These are phyloP conservation scores for Micrasema minimum DNA, from an alignment of 1,140 invertebrate genomes.

Conservation along the genomic window DNA sequence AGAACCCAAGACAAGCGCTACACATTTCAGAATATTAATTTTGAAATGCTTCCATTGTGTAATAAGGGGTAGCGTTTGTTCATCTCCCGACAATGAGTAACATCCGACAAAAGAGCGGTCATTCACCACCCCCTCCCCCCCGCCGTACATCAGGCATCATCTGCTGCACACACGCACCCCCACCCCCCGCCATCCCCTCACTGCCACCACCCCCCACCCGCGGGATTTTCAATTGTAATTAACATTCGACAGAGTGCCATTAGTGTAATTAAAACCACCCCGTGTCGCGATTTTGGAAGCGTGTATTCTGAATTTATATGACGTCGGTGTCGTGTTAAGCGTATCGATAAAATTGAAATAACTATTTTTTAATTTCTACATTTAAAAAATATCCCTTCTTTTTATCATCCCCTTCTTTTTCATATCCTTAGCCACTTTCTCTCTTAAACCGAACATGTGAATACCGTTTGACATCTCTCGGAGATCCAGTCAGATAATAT, in stretches of 20 bases:
- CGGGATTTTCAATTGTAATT: constrained; percentile 76
- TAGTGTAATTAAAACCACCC: constrained; percentile 78
- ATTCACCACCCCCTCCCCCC: constrained; percentile 34
- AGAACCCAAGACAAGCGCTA: neutral
- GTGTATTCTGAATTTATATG: no score
- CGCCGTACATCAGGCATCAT: constrained; percentile 54
- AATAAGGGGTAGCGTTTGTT: constrained; percentile 20
- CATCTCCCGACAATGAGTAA: constrained; percentile 39
- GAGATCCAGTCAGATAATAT: no score
- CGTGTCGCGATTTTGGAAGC: constrained; percentile 51
- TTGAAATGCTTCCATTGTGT: constrained; percentile 34
- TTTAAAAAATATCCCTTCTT: no score
- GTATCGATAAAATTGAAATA: no score
- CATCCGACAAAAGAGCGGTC: constrained; percentile 33
- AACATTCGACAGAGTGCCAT: constrained; percentile 78
- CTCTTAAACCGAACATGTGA: no score
- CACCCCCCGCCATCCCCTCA: constrained; percentile 54
- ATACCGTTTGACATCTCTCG: no score
- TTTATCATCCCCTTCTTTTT: no score
- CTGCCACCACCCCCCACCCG: constrained; percentile 28
- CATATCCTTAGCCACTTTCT: no score
- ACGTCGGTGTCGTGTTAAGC: no score
- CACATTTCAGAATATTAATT: constrained; percentile 32
- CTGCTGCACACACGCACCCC: constrained; percentile 59
- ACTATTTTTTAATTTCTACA: no score